These are phyloP conservation scores for Lepilemur ruficaudatus DNA, from an alignment of 2,797 vertebrate species.

Conservation along the genomic window DNA sequence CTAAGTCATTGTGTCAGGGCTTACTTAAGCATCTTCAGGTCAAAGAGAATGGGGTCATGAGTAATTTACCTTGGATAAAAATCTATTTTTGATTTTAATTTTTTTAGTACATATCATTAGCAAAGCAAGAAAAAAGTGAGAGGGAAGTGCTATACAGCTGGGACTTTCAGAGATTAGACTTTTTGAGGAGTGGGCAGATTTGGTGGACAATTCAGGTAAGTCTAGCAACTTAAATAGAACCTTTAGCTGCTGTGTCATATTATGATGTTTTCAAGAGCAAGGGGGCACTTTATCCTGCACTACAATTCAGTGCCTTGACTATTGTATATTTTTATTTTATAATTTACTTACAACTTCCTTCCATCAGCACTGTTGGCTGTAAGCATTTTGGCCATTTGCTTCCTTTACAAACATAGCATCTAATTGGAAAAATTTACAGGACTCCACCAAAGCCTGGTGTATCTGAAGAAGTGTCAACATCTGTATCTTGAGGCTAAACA, in stretches of 20 bases:
- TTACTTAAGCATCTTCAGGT: background rate
- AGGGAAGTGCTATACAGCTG: background rate
- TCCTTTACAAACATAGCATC: background rate
- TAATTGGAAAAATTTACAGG: background rate
- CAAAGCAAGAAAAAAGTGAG: background rate
- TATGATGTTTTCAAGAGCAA: background rate
- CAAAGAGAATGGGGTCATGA: background rate
- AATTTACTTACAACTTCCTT: background rate
- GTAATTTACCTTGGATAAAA: background rate
- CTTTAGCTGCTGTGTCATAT: background rate
- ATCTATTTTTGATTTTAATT: background rate
- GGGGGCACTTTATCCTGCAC: background rate
- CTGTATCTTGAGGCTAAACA: background rate
- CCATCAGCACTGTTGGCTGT: too few relatives aligned
- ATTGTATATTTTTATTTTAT: background rate
- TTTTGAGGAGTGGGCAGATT: background rate
- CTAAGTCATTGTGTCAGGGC: background rate
- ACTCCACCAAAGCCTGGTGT: background rate
- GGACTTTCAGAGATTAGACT: background rate
- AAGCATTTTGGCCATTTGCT: background rate
- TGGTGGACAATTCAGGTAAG: background rate
- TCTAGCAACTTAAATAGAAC: background rate
- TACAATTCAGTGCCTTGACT: background rate
- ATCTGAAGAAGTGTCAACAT: background rate
- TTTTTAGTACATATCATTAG: background rate